phyloP scores from a whole-genome alignment of 2,888 invertebrate species.

The Pegoplata infirma region DNA sequence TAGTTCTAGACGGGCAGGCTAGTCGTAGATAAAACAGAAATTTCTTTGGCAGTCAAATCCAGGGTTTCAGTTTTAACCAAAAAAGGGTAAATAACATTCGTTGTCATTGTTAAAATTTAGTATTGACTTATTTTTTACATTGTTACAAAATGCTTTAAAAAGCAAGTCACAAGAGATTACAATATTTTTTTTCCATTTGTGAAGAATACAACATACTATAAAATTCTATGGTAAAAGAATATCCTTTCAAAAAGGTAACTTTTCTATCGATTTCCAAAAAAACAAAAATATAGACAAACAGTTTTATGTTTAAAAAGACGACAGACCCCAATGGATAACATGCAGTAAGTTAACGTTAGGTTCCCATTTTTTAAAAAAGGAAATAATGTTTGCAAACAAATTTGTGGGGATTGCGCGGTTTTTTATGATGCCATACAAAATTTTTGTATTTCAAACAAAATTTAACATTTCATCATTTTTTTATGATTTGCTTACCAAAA shows the following conservation, averaged over 20 bases:
- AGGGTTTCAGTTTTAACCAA: too few species aligned
- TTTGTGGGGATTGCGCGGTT: constrained; percentile 21
- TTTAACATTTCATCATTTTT: constrained; percentile 4
- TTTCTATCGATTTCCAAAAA: constrained; percentile 12
- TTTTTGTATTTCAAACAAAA: background rate
- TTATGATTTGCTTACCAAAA: constrained; percentile 14
- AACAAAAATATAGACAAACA: background rate
- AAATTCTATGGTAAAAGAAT: background rate
- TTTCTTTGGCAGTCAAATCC: too few species aligned
- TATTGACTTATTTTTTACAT: background rate
- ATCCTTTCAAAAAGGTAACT: background rate
- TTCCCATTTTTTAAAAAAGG: too few species aligned
- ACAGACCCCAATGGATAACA: background rate
- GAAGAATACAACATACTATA: background rate
- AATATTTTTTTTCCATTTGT: background rate
- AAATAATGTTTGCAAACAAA: background rate
- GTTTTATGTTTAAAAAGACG: too few species aligned
- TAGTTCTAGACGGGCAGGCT: too few species aligned
- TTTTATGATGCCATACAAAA: constrained; percentile 26
- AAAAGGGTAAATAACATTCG: too few species aligned
- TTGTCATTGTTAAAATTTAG: too few species aligned
- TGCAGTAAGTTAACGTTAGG: too few species aligned
- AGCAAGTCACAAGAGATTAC: constrained; percentile 9
- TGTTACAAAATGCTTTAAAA: background rate
- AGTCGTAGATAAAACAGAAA: too few species aligned